Base-by-base conservation (phyloP, 2,113 vertebrate species). In the Phocoena sinus region DNA sequence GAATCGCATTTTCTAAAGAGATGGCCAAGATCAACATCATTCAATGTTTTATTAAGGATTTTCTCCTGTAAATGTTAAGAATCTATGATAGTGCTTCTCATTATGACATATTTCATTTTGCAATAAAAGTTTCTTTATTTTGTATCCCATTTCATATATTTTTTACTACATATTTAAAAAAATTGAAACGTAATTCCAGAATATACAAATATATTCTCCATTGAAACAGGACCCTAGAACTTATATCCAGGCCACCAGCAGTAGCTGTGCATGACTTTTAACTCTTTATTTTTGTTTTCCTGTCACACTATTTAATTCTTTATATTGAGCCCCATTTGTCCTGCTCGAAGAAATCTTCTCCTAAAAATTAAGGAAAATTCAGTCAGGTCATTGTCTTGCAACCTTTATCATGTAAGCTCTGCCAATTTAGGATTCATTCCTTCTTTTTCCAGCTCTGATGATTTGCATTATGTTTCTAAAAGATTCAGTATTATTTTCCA, bases 161-260 rank as follows among this genome's bases (percentile, higher is more conserved):
- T 73, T 94, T 89, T 31, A 84, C 20, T 65, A 18, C 2, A 23
- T 53, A 80, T 62, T 77, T 44, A 41, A 94, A 56, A 96, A 91
- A 63, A 60, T 7, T 31, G 38, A 58, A 92, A 4, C 77, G 6
- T 50, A 63, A 76, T 85, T 89, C 10, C 13, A 85, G 26, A 25
- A 84, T 74, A 41, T 31, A 76, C 25, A 60, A 58, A 71, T 56
- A 62, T 8, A 20, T 36, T 65, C 8, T 85, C 38, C 13, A 63
- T 28, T 33, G 38, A 84, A 93, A 26, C 63, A 62, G 20, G 23
- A 36, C 47, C 36, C 4, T 33, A 80, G 50, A 88, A 53, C 21
- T 83, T 79, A 28, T 28, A 18, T 62, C 33, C 56, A 53, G 17
- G 31, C 10, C 25, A 79, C 50, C 10, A 83, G 33, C 1, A 26